Conservation (phyloP, 2,888 invertebrate species). For the Cepaea hortensis region DNA sequence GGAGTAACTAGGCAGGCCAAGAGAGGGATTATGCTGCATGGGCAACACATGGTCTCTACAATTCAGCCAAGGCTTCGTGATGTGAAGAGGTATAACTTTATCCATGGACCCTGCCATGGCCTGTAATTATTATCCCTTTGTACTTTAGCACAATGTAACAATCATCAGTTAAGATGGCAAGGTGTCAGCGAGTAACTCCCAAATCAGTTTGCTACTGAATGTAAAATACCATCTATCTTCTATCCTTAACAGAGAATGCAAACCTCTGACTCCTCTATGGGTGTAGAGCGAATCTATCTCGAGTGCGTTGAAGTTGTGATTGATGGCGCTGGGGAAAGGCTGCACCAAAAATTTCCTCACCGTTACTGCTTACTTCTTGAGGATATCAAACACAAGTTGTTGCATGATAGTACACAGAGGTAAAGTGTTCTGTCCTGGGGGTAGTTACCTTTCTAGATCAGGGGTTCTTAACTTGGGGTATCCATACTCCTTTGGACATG, state of each 20-base stretch:
- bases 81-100: too few species aligned
- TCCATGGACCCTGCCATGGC: too few species aligned
- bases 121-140: too few species aligned
- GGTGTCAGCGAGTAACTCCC: too few species aligned
- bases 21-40: too few species aligned
- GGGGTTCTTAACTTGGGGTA: background rate
- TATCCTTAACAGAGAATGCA: constrained; percentile 24
- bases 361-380: background rate
- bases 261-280: background rate
- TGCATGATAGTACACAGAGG: constrained; percentile 38
- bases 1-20: too few species aligned
- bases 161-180: too few species aligned
- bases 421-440: background rate
- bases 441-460: background rate
- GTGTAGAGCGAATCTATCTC: constrained; percentile 14
- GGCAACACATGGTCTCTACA: too few species aligned
- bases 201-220: too few species aligned
- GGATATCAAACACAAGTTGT: constrained; percentile 36
- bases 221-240: too few species aligned
- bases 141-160: too few species aligned
- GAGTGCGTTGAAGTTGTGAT: constrained; percentile 37
- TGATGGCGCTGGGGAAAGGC: background rate
- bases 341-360: constrained; percentile 1
- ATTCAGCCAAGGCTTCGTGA: too few species aligned
- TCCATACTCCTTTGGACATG: background rate